Evolutionary conservation across 1,140 invertebrate species (phyloP), one percentile per base, ranked within the genome.

Genomic region (Brachionus calyciflorus): DNA sequence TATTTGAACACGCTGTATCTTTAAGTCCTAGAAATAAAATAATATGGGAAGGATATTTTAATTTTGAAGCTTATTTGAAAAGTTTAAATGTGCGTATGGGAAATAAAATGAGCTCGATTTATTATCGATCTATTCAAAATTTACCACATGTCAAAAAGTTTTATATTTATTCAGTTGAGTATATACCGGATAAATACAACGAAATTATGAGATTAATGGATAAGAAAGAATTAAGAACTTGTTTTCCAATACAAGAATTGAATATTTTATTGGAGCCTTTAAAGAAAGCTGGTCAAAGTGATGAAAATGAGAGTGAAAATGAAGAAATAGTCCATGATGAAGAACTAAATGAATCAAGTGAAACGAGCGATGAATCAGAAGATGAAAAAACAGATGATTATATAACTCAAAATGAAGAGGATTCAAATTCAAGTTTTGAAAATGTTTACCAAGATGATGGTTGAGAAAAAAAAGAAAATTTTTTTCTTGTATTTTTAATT

Each of bases 211-310:
- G n/a, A 12, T 19, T 73, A 26, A 73, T 73, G 69, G 46, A 73
- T n/a, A 55, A 73, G 33, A 73, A 73, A 73, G 69, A 73, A 19
- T 24, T 73, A 0, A 49, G 69, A 17, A 7, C 51, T 9, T 51
- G 14, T 26, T 51, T 73, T 49, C 69, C 69, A 3, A 73, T 73
- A 37, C 69, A 73, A 53, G 69, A 73, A 17, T 40, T 73, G n/a
- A 73, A 73, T 51, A 73, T 73, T 30, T 14, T 73, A 17, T 37
- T 73, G 1, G 69, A 73, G 14, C 69, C 69, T 10, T 12, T 73
- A 33, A 49, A 51, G 17, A 28, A 37, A 19, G 10, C n/a, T 6
- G 41, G 21, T n/a, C 2, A 69, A n/a, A 30, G 44, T 46, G 24
- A n/a, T 51, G 49, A 51, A 19, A 26, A 51, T 51, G 17, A 51